Evolutionary conservation across 1,140 invertebrate genomes (phyloP).

Genomic region (Metopolophium dirhodum): DNA sequence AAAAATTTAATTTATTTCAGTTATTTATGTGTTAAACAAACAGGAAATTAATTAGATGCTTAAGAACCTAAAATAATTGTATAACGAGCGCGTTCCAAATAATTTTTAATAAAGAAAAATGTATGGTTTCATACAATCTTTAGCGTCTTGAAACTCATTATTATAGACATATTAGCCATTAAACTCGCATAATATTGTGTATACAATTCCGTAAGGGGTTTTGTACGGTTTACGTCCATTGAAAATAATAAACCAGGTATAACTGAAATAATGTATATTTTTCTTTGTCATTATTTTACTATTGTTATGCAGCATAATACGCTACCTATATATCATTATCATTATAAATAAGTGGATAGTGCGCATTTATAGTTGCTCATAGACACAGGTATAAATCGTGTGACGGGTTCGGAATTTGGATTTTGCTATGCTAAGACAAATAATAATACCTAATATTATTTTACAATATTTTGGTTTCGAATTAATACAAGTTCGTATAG

Average conservation of each 20-base stretch:
- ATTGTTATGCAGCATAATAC: neutral
- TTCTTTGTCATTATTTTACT: constrained; percentile 1
- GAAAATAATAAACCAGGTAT: neutral
- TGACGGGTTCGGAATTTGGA: neutral
- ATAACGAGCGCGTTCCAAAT: neutral
- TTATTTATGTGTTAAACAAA: neutral
- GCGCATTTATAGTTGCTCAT: neutral
- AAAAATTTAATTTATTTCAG: neutral
- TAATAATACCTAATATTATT: neutral
- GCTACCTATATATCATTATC: neutral
- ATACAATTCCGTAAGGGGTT: neutral
- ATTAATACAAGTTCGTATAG: neutral
- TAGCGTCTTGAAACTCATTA: neutral
- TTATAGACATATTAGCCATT: constrained; percentile 5
- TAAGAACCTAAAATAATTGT: too few species aligned
- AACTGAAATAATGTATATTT: neutral
- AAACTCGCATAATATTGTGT: neutral
- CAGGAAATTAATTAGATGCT: too few species aligned
- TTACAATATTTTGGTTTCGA: neutral
- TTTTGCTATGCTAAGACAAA: neutral
- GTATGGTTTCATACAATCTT: neutral
- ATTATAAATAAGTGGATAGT: neutral
- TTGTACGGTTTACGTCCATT: neutral
- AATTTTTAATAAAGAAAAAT: neutral
- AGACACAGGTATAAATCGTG: neutral